Conservation (phyloP, 2,888 invertebrate species). For the Thymelicus acteon region DNA sequence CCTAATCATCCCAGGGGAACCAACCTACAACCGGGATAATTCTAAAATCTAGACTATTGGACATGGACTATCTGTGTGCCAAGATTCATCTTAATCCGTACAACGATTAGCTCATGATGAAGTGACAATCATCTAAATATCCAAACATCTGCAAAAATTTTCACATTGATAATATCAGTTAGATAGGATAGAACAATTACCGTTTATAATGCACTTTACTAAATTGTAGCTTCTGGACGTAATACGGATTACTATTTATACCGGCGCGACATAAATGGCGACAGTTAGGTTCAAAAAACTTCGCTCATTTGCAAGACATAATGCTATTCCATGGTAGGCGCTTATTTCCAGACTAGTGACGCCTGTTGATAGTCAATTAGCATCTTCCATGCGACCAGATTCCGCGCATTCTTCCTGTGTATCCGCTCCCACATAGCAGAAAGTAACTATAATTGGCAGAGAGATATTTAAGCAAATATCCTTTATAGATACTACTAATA, state of each 20-base stretch:
- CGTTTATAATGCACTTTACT: neutral
- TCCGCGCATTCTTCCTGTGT: slow-evolving; percentile 67
- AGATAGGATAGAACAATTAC: too few species aligned
- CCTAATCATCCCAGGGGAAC: too few species aligned
- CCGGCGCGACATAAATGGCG: slow-evolving; percentile 24
- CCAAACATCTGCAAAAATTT: too few species aligned
- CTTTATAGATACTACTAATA: neutral
- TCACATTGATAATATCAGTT: too few species aligned
- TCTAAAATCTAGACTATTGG: too few species aligned
- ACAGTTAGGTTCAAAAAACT: slow-evolving; percentile 37
- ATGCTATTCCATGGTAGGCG: slow-evolving; percentile 54
- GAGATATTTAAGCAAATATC: slow-evolving; percentile 20
- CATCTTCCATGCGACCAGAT: slow-evolving; percentile 67
- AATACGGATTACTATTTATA: slow-evolving; percentile 11
- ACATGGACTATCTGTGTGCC: too few species aligned
- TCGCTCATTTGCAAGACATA: slow-evolving; percentile 38
- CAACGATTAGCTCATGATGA: too few species aligned
- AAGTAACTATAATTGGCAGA: slow-evolving; percentile 36
- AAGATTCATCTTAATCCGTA: too few species aligned
- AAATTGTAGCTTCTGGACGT: neutral
- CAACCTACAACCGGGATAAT: too few species aligned
- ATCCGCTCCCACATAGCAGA: slow-evolving; percentile 62
- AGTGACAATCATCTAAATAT: too few species aligned
- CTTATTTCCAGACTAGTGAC: slow-evolving; percentile 52
- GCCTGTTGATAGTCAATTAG: slow-evolving; percentile 68